Conservation (phyloP, 2,797 vertebrate species). For the Falco peregrinus region DNA sequence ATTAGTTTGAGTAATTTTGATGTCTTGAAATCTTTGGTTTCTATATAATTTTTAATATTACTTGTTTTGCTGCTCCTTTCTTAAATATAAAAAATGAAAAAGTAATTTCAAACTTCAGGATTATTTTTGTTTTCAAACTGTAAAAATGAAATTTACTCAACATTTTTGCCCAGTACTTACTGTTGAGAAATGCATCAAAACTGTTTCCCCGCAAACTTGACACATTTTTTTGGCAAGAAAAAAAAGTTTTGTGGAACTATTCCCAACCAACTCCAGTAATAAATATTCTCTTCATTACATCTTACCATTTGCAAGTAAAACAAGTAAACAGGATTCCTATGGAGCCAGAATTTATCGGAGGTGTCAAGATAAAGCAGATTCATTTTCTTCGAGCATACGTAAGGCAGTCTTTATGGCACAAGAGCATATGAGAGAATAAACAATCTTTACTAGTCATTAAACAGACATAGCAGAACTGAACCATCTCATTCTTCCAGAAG, state of each 20-base stretch:
- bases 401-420: neutral
- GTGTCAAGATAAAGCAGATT: conserved; percentile 15
- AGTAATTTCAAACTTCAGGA: neutral
- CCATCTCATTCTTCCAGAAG: neutral
- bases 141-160: neutral
- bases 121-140: neutral
- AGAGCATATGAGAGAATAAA: neutral
- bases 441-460: neutral
- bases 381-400: neutral
- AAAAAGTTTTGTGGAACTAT: neutral
- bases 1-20: neutral
- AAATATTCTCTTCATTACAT: neutral
- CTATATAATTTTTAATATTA: neutral
- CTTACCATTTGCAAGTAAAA: neutral
- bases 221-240: neutral
- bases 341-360: neutral
- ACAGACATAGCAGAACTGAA: neutral
- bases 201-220: neutral
- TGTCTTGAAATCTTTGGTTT: neutral
- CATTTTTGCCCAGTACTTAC: neutral
- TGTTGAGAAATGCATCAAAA: neutral
- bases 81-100: neutral
- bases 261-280: neutral
- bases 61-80: neutral
- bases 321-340: neutral